Base-by-base conservation (phyloP, 2,113 vertebrate genomes). In the Myanophis thanlyinensis region DNA sequence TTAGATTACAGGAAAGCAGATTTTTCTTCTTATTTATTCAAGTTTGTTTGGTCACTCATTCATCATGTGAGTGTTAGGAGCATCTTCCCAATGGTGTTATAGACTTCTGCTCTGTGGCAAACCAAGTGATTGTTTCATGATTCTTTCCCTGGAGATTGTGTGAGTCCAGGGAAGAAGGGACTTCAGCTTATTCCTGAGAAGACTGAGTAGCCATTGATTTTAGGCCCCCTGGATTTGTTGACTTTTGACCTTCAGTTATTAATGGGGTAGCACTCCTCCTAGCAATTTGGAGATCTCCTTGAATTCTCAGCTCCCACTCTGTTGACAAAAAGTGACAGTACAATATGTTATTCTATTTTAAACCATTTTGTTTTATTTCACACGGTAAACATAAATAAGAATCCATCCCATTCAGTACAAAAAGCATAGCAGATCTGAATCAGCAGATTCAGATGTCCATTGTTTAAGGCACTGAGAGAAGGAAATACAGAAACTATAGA, bases 401-500 rank as follows among this genome's bases (percentile, higher is more conserved):
- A 93, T 94, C 94, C 46, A 93, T 62, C 46, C 86, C 91, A 92
- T 53, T 85, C 4, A 35, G 91, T 91, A 92, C 88, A 7, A 5
- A 91, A 93, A 30, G 93, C 59, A 94, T 46, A 48, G 49, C 0
- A 92, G 47, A 67, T 49, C 84, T 18, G 35, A 87, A 91, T 94
- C 94, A 96, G 94, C 52, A 96, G 73, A 96, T 96, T n/a, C n/a
- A n/a, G n/a, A 93, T 88, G 87, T 95, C 92, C 94, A 94, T 84
- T 95, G 93, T 91, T 95, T 95, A 97, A 97, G 97, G 97, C 97
- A 97, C 97, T 94, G 94, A 86, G 67, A 91, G 87, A 90, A 67
- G 91, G 52, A 91, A 94, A 15, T 49, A 91, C 56, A 85, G 84
- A 51, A 94, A 94, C 90, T 88, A 89, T 2, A 88, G 1, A 0